A percentile compares a stretch with the other conserved stretches of the same genome.
Conservation (phyloP, 2,113 vertebrate species). For the Brachyistius frenatus region DNA sequence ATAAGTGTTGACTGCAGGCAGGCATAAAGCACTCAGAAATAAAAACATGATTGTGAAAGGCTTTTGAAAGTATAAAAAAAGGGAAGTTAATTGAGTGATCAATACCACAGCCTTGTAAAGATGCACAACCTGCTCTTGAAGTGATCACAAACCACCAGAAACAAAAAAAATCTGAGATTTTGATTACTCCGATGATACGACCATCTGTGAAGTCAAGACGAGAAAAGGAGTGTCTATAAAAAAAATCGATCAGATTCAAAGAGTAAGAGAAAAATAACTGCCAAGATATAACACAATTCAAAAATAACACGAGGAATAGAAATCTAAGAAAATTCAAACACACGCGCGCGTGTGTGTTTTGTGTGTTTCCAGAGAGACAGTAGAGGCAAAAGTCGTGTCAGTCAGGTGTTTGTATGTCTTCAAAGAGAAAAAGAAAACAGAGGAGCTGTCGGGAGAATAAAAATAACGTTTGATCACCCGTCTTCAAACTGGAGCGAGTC, state of each 20-base stretch:
- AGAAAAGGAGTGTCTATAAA: neutral
- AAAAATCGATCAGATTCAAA: conserved; percentile 33
- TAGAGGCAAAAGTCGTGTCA: neutral
- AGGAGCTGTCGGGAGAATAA: neutral
- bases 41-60: conserved; percentile 28
- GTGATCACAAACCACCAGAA: conserved; percentile 25
- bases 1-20: conserved; percentile 14
- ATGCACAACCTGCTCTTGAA: conserved; percentile 22
- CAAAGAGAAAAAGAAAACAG: conserved; percentile 21
- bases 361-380: too few species aligned
- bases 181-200: conserved; percentile 33
- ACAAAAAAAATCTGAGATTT: conserved; percentile 17
- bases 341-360: neutral
- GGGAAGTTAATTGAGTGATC: conserved; percentile 41
- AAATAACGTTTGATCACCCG: conserved; percentile 3
- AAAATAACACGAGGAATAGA: neutral
- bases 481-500: neutral
- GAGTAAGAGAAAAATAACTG: conserved; percentile 5
- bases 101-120: conserved; percentile 33
- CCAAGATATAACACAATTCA: neutral
- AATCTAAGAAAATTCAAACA: neutral
- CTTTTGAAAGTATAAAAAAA: conserved; percentile 40
- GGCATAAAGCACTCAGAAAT: neutral
- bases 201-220: conserved; percentile 13
- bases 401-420: conserved; percentile 11